Percentiles rank a stretch among this genome's conserved stretches.
Conservation (phyloP, 2,797 vertebrate genomes). For the Lagorchestes hirsutus region DNA sequence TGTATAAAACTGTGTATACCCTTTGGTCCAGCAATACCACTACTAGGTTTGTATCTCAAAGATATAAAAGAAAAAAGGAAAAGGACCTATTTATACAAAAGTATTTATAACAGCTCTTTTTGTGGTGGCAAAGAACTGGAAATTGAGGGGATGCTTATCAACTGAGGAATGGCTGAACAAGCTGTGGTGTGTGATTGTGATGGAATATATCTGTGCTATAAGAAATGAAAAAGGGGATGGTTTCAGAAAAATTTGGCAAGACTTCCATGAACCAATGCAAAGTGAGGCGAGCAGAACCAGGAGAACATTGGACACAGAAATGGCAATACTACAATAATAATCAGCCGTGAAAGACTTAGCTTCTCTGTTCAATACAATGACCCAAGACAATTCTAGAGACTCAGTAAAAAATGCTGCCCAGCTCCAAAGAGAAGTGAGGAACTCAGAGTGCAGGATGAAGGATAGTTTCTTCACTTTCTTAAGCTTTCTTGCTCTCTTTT, state of each 20-base stretch:
- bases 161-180: background rate
- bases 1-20: background rate
- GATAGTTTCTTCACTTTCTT: background rate
- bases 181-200: background rate
- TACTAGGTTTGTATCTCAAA: background rate
- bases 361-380: background rate
- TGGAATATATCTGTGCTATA: background rate
- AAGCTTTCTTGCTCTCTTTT: background rate
- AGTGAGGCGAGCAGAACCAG: background rate
- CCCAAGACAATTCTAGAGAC: background rate
- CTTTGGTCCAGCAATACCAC: background rate
- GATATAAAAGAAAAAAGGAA: background rate
- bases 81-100: background rate
- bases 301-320: background rate
- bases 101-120: background rate
- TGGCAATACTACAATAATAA: background rate
- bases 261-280: background rate
- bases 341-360: background rate
- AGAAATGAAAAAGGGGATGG: background rate
- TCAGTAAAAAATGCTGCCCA: background rate
- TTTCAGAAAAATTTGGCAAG: background rate
- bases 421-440: background rate
- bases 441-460: background rate
- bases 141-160: background rate
- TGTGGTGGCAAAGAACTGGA: background rate